Percentiles rank a stretch among this genome's conserved stretches.
Evolutionary conservation across 2,113 vertebrate genomes (phyloP).

Genomic region (Crocuta crocuta): DNA sequence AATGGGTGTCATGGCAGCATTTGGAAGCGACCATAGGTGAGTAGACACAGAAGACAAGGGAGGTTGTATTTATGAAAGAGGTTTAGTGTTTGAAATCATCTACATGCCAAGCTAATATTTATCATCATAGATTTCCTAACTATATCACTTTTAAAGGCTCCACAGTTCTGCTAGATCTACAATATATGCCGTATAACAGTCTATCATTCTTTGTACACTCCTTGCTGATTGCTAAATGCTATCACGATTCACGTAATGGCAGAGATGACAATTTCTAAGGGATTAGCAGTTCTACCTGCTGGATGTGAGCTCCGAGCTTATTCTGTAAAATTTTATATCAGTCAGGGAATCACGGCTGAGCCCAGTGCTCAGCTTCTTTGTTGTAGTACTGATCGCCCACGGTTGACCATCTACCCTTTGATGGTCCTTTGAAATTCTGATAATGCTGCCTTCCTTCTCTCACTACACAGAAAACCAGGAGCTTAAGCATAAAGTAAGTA

Average conservation of each 20-base stretch:
- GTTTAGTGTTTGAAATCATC: background rate
- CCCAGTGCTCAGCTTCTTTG: background rate
- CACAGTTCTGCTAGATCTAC: background rate
- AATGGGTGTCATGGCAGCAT: fast-evolving
- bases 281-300: background rate
- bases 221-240: background rate
- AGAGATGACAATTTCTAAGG: background rate
- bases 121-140: background rate
- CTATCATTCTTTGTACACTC: background rate
- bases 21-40: fast-evolving
- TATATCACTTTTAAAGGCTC: background rate
- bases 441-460: conserved; percentile 33
- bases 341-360: background rate
- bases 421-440: conserved; percentile 27
- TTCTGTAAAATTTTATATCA: background rate
- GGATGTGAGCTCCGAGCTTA: background rate
- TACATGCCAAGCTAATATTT: background rate
- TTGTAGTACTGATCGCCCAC: conserved; percentile 51
- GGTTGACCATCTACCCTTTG: background rate
- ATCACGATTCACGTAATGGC: background rate
- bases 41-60: background rate
- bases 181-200: too few species aligned
- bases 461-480: conserved; percentile 50
- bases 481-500: conserved; percentile 72
- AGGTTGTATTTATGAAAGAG: background rate